Conservation (phyloP, 2,888 invertebrate species). For the Apodemia hepburni region DNA sequence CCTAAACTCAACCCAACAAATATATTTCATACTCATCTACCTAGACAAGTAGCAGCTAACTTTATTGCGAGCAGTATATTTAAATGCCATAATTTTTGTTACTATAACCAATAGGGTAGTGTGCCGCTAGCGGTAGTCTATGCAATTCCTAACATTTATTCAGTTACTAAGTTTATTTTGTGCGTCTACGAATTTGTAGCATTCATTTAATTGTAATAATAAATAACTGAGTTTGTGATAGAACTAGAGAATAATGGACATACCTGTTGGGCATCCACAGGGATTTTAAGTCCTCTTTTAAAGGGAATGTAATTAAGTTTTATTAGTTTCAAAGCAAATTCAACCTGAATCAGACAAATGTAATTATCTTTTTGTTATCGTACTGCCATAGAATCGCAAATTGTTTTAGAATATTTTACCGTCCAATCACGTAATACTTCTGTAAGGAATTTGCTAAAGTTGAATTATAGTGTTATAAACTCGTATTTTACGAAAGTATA, state of each 20-base stretch:
- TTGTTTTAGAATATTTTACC: neutral
- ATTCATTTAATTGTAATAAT: neutral
- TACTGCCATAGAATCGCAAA: neutral
- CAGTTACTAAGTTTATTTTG: neutral
- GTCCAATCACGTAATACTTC: neutral
- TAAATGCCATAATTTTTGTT: no score
- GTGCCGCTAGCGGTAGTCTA: no score
- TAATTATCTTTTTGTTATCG: slow-evolving; percentile 8
- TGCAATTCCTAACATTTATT: no score
- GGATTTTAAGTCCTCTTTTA: neutral
- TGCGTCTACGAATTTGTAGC: neutral
- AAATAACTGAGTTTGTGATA: slow-evolving; percentile 1
- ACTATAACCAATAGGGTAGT: no score
- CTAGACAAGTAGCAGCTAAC: no score
- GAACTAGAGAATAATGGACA: neutral
- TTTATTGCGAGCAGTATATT: no score
- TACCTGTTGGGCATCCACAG: neutral
- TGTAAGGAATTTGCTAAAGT: neutral
- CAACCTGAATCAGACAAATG: neutral
- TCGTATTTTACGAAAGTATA: no score
- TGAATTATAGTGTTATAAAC: no score
- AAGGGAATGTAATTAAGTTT: slow-evolving; percentile 12
- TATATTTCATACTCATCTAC: no score
- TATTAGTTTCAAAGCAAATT: slow-evolving; percentile 9
- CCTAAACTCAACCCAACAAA: no score